phyloP scores from a whole-genome alignment of 1,140 invertebrate genomes.

The Ostrea edulis region DNA sequence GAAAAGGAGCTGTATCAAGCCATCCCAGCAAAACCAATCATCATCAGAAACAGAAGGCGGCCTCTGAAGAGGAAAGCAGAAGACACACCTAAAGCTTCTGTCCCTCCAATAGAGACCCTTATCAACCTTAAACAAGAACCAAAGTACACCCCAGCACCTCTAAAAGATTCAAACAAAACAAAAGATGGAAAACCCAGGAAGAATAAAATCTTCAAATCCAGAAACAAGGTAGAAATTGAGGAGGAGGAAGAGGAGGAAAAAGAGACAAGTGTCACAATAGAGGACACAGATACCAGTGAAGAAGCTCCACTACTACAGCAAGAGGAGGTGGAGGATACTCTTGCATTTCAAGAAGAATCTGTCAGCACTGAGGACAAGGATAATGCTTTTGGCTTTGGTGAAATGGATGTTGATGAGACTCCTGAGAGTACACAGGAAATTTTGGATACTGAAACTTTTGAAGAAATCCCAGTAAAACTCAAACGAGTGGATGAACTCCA shows the following conservation, averaged over 20 bases:
- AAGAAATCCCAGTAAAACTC: slow-evolving; percentile 3
- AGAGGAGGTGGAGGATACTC: neutral
- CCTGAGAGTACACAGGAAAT: slow-evolving; percentile 10
- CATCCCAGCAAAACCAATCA: slow-evolving; percentile 1
- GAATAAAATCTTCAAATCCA: slow-evolving; percentile 42
- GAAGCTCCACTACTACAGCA: neutral
- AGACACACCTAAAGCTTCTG: neutral
- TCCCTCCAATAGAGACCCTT: slow-evolving; percentile 20
- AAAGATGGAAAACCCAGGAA: slow-evolving; percentile 24
- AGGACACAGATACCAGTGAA: neutral
- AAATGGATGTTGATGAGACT: slow-evolving; percentile 21
- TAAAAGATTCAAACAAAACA: slow-evolving; percentile 13
- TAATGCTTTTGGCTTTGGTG: slow-evolving; percentile 38
- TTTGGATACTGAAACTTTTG: neutral
- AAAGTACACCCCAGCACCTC: slow-evolving; percentile 10
- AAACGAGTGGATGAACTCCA: slow-evolving; percentile 10
- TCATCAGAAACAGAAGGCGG: slow-evolving; percentile 3
- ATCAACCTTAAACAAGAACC: slow-evolving; percentile 10
- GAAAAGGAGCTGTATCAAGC: slow-evolving; percentile 43
- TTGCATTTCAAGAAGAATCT: neutral
- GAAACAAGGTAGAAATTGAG: slow-evolving; percentile 33
- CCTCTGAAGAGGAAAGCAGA: slow-evolving; percentile 22
- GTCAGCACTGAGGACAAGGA: neutral
- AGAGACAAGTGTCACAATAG: neutral
- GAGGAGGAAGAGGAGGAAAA: neutral